Conservation (phyloP, 2,888 invertebrate species). For the Hanleya hanleyi region DNA sequence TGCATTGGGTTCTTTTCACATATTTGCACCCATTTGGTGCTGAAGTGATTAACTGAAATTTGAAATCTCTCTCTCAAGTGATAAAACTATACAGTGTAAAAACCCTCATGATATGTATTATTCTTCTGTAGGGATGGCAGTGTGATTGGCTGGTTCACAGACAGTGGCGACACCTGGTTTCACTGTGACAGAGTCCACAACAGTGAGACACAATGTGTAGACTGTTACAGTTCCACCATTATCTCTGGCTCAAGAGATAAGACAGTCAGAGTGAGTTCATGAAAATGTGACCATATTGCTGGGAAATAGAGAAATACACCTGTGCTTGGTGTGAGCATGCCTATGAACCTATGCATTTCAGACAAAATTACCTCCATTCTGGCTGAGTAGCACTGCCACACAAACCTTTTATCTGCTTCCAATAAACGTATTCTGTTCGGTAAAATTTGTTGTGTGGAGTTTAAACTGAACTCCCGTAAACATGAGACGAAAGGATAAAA, state of each 20-base stretch:
- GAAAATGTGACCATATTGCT: no score
- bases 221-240: slow-evolving; percentile 50
- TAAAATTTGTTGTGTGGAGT: background rate
- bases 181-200: slow-evolving; percentile 48
- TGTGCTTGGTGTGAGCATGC: background rate
- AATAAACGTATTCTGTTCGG: background rate
- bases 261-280: slow-evolving; percentile 58
- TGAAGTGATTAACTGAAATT: no score
- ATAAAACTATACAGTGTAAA: no score
- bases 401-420: background rate
- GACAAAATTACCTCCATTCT: no score
- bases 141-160: slow-evolving; percentile 49
- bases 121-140: slow-evolving; percentile 57
- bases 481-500: no score
- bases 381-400: no score
- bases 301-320: no score
- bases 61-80: no score
- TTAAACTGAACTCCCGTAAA: background rate
- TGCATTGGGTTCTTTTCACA: no score
- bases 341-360: background rate
- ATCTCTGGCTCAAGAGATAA: slow-evolving; percentile 66
- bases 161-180: slow-evolving; percentile 40
- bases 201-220: slow-evolving; percentile 63
- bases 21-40: no score
- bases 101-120: background rate